Evolutionary conservation across 1,140 invertebrate genomes (phyloP).

Genomic region (Atta texana): DNA sequence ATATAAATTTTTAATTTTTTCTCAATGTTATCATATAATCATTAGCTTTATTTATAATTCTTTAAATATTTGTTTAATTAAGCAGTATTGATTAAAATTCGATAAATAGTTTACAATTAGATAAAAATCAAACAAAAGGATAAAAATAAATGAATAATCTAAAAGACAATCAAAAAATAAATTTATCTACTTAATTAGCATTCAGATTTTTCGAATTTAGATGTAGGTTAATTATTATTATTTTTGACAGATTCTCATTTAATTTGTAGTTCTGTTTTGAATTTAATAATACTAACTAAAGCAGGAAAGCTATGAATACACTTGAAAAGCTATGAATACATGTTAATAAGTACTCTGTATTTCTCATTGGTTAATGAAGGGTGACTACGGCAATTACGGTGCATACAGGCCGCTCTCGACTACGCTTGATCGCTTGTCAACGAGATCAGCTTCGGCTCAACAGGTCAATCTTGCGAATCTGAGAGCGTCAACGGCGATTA

Average conservation of each 20-base stretch:
- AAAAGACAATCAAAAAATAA: neutral
- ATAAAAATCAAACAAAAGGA: neutral
- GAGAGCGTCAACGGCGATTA: conserved; percentile 85
- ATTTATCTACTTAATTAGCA: neutral
- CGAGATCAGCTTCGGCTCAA: conserved; percentile 84
- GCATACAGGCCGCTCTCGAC: conserved; percentile 86
- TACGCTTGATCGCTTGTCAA: conserved; percentile 85
- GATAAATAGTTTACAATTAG: neutral
- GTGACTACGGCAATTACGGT: conserved; percentile 85
- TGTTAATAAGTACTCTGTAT: neutral
- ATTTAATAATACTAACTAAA: neutral
- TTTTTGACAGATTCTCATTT: neutral
- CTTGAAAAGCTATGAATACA: neutral
- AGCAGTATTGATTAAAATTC: neutral
- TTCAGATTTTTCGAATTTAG: neutral
- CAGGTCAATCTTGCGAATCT: conserved; percentile 85
- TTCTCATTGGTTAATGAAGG: conserved; percentile 73
- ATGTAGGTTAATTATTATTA: neutral
- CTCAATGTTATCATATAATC: neutral
- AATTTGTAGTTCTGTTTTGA: neutral
- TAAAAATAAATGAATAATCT: neutral
- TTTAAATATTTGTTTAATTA: neutral
- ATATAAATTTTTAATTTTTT: neutral
- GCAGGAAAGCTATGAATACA: too few relatives aligned
- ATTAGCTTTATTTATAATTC: neutral